These are phyloP conservation scores for Caloenas nicobarica DNA, from an alignment of 2,113 vertebrate species.

Conservation along the genomic window DNA sequence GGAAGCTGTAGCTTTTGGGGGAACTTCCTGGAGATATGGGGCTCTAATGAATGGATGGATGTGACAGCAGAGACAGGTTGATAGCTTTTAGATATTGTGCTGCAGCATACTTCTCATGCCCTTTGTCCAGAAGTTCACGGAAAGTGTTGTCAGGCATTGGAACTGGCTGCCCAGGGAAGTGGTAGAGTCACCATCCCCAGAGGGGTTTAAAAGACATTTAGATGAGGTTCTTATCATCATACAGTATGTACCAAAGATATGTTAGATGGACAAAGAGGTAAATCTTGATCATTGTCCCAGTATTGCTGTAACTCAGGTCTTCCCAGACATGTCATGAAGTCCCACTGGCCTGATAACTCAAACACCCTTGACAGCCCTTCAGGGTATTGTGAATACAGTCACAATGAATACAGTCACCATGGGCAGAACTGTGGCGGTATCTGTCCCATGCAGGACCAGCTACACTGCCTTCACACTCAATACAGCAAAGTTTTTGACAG, in stretches of 20 bases:
- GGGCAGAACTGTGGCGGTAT: not conserved
- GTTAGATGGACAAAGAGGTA: not conserved
- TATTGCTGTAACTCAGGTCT: not conserved
- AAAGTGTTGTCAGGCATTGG: no score
- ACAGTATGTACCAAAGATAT: not conserved
- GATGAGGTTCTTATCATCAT: no score
- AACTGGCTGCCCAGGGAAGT: no score
- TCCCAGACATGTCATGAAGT: not conserved
- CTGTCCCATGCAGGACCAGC: not conserved
- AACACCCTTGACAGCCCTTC: not conserved
- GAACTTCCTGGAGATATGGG: not conserved
- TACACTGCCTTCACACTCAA: not conserved
- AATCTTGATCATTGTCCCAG: not conserved
- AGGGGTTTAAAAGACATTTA: no score
- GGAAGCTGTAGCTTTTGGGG: not conserved
- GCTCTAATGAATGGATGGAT: not conserved
- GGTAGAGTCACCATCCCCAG: no score
- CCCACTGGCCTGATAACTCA: not conserved
- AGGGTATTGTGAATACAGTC: not conserved
- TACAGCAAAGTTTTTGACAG: not conserved
- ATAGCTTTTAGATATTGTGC: not conserved
- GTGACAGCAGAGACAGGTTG: not conserved
- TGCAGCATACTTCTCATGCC: rapidly evolving
- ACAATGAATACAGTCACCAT: not conserved
- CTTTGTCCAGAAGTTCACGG: not conserved